These are phyloP conservation scores for Ephestia elutella DNA, from an alignment of 1,140 invertebrate species.

Conservation along the genomic window DNA sequence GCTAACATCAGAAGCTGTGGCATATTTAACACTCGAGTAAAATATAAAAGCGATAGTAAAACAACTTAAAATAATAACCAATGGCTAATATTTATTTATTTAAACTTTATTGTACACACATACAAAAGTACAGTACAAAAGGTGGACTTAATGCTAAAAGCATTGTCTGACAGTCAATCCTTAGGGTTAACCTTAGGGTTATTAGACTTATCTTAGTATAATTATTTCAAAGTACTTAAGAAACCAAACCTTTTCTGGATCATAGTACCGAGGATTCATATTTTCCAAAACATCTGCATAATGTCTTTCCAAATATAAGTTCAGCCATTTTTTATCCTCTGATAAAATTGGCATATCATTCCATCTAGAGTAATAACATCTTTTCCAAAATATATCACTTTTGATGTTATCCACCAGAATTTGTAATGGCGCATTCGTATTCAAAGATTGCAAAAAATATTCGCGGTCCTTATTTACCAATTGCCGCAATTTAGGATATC, in stretches of 20 bases:
- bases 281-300: constrained; percentile 68
- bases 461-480: constrained; percentile 63
- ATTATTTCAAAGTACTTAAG: neutral
- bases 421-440: constrained; percentile 59
- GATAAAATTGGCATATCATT: constrained; percentile 37
- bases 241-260: constrained; percentile 35
- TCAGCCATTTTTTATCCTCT: constrained; percentile 63
- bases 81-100: no score
- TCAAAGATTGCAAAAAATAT: constrained; percentile 63
- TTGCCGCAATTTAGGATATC: constrained; percentile 45
- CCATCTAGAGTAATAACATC: constrained; percentile 62
- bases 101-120: no score
- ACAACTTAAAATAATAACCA: no score
- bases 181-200: no score
- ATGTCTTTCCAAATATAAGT: constrained; percentile 65
- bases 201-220: no score
- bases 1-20: no score
- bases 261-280: constrained; percentile 67
- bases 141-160: no score
- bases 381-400: constrained; percentile 72
- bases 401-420: constrained; percentile 66
- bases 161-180: no score
- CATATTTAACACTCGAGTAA: no score
- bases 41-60: no score
- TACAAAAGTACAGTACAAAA: no score